Evolutionary conservation across 53 echinoderm and acorn worm species (phyloP), one percentile per base, ranked within the genome.

Genomic region (Echinarachnius parma): DNA sequence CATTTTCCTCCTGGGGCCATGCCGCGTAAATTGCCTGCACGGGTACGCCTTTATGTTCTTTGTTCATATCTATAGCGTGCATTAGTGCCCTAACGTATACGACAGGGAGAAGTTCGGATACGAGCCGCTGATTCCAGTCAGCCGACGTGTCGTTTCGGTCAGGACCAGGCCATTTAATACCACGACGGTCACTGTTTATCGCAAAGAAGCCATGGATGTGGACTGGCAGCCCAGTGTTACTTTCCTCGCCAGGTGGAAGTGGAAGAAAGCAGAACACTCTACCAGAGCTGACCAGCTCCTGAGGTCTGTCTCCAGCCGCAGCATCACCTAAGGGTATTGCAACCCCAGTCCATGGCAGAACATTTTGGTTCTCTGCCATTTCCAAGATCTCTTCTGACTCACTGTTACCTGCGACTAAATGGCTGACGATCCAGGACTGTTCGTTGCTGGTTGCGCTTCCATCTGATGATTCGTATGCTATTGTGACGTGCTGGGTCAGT

Each of bases 141-240:
- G 98, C 85, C 25, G 79, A 62, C 1, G 77, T 62, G 48, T 96
- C 91, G n/a, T n/a, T n/a, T n/a, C 1, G 84, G 34, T 94, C 94
- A 30, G 34, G 34, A 27, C 69, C 94, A 1, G 94, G 94, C 94
- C 94, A 94, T 66, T 89, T 94, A 30, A 94, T 71, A 9, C 81
- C 75, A 0, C 94, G 74, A 13, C 94, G 81, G 53, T 94, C 85
- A 75, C 90, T 90, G 16, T 87, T 84, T 3, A 94, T 72, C n/a
- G 81, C 94, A 60, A 94, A 94, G 81, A 83, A 89, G 9, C 89
- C 94, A 61, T 94, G 86, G 2, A 94, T 60, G 34, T 94, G 94
- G 10, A 94, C 84, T 28, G 94, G 94, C 34, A 94, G 60, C 1
- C 94, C 94, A 21, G 89, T 86, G 4, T 13, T 5, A 27, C 76